Evolutionary conservation across 2,797 vertebrate species (phyloP).

Genomic region (Lates japonicus): DNA sequence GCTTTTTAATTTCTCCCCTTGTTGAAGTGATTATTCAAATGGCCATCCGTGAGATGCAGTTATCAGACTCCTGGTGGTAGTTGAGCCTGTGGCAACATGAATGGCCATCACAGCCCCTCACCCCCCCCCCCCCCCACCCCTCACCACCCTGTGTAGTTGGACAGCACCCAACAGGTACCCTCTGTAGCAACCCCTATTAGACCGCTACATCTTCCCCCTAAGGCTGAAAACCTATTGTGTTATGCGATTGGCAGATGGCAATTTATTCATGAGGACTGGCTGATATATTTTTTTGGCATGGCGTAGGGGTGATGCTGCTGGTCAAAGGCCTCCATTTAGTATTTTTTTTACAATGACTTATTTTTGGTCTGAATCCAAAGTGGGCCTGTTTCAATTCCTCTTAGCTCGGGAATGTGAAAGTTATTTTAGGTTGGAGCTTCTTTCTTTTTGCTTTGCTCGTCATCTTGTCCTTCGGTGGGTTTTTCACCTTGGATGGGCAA

Average conservation of each 20-base stretch:
- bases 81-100: conserved; percentile 83
- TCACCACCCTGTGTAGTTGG: conserved; percentile 67
- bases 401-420: conserved; percentile 36
- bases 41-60: conserved; percentile 84
- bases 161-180: conserved; percentile 80
- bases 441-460: conserved; percentile 22
- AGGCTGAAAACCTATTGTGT: conserved; percentile 72
- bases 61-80: conserved; percentile 86
- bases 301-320: conserved; percentile 53
- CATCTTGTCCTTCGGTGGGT: conserved; percentile 37
- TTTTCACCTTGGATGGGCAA: conserved; percentile 50
- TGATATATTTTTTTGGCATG: conserved; percentile 57
- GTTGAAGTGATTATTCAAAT: conserved; percentile 90
- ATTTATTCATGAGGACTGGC: conserved; percentile 68
- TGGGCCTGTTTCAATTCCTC: conserved; percentile 43
- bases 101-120: conserved; percentile 64
- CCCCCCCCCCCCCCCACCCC: conserved; percentile 36
- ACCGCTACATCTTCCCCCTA: conserved; percentile 68
- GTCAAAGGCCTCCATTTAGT: conserved; percentile 60
- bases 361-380: conserved; percentile 62
- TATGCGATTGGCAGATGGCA: conserved; percentile 72
- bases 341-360: conserved; percentile 61
- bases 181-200: conserved; percentile 78
- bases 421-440: conserved; percentile 47
- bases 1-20: conserved; percentile 86